Percentiles rank a stretch among this genome's conserved stretches.
phyloP scores from a whole-genome alignment of 2,113 vertebrate species.

The Grammomys surdaster region DNA sequence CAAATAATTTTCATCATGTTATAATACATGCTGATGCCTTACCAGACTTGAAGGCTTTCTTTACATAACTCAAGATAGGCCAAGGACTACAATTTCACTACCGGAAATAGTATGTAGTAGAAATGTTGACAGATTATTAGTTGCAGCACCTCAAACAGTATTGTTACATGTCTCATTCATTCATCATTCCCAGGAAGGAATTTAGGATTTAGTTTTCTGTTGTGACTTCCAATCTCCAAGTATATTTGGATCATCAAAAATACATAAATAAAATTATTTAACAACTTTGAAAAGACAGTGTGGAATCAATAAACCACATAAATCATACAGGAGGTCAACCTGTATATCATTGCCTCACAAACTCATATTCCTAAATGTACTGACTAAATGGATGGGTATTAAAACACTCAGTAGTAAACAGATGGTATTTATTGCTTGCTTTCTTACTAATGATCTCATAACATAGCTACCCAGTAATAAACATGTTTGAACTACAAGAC shows the following conservation, averaged over 20 bases:
- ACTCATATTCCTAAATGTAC: constrained; percentile 73
- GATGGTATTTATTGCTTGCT: constrained; percentile 70
- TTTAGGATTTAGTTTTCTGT: constrained; percentile 86
- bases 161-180: constrained; percentile 87
- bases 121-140: constrained; percentile 59
- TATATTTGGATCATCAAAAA: constrained; percentile 86
- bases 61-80: constrained; percentile 13
- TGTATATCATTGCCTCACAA: constrained; percentile 74
- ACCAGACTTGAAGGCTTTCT: background rate
- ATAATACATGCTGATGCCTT: background rate
- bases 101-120: background rate
- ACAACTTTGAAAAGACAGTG: constrained; percentile 82
- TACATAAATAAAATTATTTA: constrained; percentile 88
- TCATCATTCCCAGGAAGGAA: constrained; percentile 90
- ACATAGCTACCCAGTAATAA: background rate
- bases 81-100: background rate
- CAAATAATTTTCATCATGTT: constrained; percentile 4
- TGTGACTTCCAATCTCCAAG: constrained; percentile 91
- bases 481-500: background rate
- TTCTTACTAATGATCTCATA: constrained; percentile 51
- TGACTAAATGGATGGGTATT: constrained; percentile 79
- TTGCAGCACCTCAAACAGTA: constrained; percentile 48
- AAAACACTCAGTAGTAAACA: constrained; percentile 53
- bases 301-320: constrained; percentile 82
- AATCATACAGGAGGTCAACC: constrained; percentile 72